Evolutionary conservation across 2,888 invertebrate species (phyloP).

Genomic region (Cosmopolites sordidus): DNA sequence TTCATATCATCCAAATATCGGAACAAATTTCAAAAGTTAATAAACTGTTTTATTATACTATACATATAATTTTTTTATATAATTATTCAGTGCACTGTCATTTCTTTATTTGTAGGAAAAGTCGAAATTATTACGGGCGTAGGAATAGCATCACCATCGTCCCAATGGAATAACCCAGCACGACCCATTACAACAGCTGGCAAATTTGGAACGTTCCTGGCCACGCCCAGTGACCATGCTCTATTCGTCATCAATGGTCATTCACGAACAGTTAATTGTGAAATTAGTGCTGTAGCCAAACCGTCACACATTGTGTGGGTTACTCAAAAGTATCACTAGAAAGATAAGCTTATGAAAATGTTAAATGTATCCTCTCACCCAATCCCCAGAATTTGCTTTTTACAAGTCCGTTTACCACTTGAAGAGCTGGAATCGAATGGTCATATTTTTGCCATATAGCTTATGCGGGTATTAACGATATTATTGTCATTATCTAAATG

Average conservation of each 20-base stretch:
- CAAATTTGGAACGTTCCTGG: conserved; percentile 53
- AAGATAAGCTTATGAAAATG: not conserved
- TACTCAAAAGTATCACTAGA: conserved; percentile 55
- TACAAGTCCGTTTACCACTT: no score
- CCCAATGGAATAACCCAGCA: conserved; percentile 63
- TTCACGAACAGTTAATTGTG: conserved; percentile 68
- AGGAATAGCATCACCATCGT: conserved; percentile 56
- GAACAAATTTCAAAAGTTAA: no score
- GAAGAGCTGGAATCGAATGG: no score
- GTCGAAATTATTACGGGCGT: conserved; percentile 73
- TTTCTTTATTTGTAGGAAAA: conserved; percentile 53
- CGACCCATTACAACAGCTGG: conserved; percentile 63
- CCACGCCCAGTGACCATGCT: conserved; percentile 66
- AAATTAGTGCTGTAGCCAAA: conserved; percentile 64
- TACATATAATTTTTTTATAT: no score
- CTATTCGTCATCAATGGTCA: conserved; percentile 68
- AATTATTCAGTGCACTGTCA: no score
- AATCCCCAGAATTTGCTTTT: no score
- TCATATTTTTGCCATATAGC: no score
- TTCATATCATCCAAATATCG: no score
- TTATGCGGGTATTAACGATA: no score
- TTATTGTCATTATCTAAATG: no score
- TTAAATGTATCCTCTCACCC: no score
- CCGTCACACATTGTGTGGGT: conserved; percentile 65
- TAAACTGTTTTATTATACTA: no score